Conservation (phyloP, 1,140 invertebrate species). For the Drosophila quadrilineata region DNA sequence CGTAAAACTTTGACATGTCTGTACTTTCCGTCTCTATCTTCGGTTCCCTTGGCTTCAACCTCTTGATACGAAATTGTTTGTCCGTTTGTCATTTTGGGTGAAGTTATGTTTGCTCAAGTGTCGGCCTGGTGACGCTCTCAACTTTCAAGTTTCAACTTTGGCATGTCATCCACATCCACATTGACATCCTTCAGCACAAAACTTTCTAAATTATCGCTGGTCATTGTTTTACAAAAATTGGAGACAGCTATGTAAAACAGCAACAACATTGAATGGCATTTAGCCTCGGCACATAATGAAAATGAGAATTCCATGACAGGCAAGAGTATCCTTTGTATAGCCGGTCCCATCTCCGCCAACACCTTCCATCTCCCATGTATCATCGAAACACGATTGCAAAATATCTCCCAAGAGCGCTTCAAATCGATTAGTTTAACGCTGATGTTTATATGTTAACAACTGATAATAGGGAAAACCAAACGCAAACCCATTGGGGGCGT, state of each 20-base stretch:
- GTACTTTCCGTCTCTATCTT: conserved; percentile 1
- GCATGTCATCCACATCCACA: conserved; percentile 29
- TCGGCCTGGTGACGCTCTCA: conserved; percentile 1
- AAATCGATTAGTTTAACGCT: conserved; percentile 23
- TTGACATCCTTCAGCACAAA: background rate
- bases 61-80: conserved; percentile 2
- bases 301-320: conserved; percentile 26
- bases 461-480: background rate
- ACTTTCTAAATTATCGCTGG: conserved; percentile 55
- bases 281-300: conserved; percentile 26
- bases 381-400: conserved; percentile 8
- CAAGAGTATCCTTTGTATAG: conserved; percentile 4
- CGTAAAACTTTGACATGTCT: conserved; percentile 36
- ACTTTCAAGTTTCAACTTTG: conserved; percentile 34
- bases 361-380: background rate
- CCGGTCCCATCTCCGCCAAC: background rate
- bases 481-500: background rate
- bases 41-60: background rate
- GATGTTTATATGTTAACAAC: conserved; percentile 2
- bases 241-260: conserved; percentile 14
- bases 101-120: conserved; percentile 31
- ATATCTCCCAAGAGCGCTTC: conserved; percentile 7
- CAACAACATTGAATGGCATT: conserved; percentile 4
- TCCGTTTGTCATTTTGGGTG: background rate
- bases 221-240: conserved; percentile 45